phyloP scores from a whole-genome alignment of 2,113 vertebrate species.

The Vireo altiloquus region DNA sequence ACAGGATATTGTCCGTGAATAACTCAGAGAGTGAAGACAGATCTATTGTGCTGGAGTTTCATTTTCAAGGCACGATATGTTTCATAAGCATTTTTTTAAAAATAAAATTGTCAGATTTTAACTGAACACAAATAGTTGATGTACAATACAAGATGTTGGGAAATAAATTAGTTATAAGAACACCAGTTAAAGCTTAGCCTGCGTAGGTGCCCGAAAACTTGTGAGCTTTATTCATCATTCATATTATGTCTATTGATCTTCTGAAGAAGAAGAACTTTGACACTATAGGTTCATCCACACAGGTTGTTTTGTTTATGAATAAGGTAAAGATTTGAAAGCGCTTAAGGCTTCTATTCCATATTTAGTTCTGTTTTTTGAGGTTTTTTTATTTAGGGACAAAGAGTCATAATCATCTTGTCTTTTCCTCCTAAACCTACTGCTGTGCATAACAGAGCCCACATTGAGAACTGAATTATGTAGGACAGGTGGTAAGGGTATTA shows the following conservation, averaged over 20 bases:
- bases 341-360: background rate
- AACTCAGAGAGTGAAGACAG: constrained; percentile 12
- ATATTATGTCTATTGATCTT: background rate
- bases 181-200: background rate
- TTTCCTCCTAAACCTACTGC: background rate
- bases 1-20: constrained; percentile 29
- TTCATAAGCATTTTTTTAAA: background rate
- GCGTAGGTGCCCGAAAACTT: background rate
- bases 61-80: constrained; percentile 6
- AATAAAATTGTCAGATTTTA: constrained; percentile 4
- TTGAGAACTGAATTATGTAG: background rate
- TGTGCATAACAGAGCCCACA: background rate
- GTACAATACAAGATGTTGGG: background rate
- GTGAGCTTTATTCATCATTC: background rate
- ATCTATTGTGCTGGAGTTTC: constrained; percentile 18
- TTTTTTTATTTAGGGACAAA: background rate
- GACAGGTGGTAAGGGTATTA: background rate
- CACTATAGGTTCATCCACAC: background rate
- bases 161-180: background rate
- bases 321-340: background rate
- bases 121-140: background rate
- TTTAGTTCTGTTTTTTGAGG: background rate
- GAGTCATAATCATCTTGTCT: background rate
- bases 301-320: background rate
- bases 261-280: background rate